A percentile compares a stretch with the other conserved stretches of the same genome.
Evolutionary conservation across 2,797 vertebrate species (phyloP).

Genomic region (Takifugu ocellatus): DNA sequence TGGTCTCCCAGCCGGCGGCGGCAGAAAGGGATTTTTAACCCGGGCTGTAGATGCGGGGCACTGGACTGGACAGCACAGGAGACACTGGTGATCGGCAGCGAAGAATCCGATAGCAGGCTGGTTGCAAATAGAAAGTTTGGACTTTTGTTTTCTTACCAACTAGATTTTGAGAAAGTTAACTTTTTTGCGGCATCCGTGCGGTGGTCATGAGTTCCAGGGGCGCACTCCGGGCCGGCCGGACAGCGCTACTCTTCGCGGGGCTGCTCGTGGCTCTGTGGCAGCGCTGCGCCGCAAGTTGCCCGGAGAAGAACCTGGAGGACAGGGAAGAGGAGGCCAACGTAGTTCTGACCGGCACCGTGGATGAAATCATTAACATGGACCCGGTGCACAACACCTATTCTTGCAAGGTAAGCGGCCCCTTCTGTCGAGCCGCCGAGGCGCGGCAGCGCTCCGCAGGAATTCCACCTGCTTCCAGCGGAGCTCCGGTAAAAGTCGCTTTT

Average conservation of each 20-base stretch:
- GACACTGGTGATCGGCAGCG: slow-evolving; percentile 40
- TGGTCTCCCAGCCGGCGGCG: slow-evolving; percentile 69
- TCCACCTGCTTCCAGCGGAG: slow-evolving; percentile 49
- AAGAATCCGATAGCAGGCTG: slow-evolving; percentile 54
- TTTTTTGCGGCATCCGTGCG: slow-evolving; percentile 37
- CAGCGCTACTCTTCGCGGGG: slow-evolving; percentile 61
- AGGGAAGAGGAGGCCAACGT: slow-evolving; percentile 93
- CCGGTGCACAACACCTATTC: slow-evolving; percentile 95
- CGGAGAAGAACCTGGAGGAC: slow-evolving; percentile 87
- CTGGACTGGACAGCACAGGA: slow-evolving; percentile 49
- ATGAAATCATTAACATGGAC: slow-evolving; percentile 96
- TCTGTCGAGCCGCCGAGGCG: neutral
- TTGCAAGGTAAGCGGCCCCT: slow-evolving; percentile 85
- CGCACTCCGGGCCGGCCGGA: slow-evolving; percentile 58
- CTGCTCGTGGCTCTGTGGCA: slow-evolving; percentile 66
- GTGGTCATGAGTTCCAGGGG: slow-evolving; percentile 70
- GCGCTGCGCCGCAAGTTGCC: slow-evolving; percentile 78
- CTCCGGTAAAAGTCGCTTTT: slow-evolving; percentile 3
- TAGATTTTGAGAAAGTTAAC: slow-evolving; percentile 37
- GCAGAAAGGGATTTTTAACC: slow-evolving; percentile 61
- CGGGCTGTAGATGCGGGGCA: slow-evolving; percentile 65
- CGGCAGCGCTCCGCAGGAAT: neutral
- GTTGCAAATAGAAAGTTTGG: slow-evolving; percentile 26
- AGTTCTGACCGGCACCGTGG: slow-evolving; percentile 94
- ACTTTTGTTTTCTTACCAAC: slow-evolving; percentile 25